These are phyloP conservation scores for Drosophila punjabiensis DNA, from an alignment of 1,140 invertebrate species.

Conservation along the genomic window DNA sequence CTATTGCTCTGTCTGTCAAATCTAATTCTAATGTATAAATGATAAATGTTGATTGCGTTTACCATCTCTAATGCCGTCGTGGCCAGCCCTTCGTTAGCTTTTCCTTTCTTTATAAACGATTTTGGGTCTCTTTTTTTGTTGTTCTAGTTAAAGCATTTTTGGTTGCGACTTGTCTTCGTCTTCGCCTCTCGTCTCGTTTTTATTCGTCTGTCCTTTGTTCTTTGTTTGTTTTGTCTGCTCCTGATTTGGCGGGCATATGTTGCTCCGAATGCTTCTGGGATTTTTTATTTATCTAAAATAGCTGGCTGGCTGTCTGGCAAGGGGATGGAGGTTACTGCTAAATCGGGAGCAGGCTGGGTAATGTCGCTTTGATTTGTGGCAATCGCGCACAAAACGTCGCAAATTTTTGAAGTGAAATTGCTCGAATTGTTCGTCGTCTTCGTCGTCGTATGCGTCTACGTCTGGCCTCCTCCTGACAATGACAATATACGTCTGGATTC, in stretches of 20 bases:
- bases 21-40: not conserved
- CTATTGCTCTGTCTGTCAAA: not conserved
- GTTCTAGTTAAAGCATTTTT: constrained; percentile 52
- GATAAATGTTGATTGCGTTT: constrained; percentile 5
- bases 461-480: constrained; percentile 35
- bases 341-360: constrained; percentile 42
- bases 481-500: constrained; percentile 55
- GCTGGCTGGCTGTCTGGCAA: constrained; percentile 4
- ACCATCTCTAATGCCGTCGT: constrained; percentile 15
- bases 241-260: constrained; percentile 79
- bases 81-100: constrained; percentile 29
- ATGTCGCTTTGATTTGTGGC: constrained; percentile 81
- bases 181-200: constrained; percentile 48
- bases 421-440: constrained; percentile 71
- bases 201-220: constrained; percentile 59
- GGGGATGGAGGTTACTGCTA: constrained; percentile 9
- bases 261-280: constrained; percentile 57
- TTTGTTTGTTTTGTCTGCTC: constrained; percentile 80
- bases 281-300: constrained; percentile 77
- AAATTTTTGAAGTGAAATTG: constrained; percentile 81
- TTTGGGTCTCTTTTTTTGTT: constrained; percentile 17
- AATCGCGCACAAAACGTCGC: constrained; percentile 80
- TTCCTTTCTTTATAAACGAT: constrained; percentile 65
- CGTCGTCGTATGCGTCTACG: constrained; percentile 4
- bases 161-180: constrained; percentile 38